Percentiles rank a stretch among this genome's conserved stretches.
These are phyloP conservation scores for Trilocha varians DNA, from an alignment of 2,888 invertebrate species.

Conservation along the genomic window DNA sequence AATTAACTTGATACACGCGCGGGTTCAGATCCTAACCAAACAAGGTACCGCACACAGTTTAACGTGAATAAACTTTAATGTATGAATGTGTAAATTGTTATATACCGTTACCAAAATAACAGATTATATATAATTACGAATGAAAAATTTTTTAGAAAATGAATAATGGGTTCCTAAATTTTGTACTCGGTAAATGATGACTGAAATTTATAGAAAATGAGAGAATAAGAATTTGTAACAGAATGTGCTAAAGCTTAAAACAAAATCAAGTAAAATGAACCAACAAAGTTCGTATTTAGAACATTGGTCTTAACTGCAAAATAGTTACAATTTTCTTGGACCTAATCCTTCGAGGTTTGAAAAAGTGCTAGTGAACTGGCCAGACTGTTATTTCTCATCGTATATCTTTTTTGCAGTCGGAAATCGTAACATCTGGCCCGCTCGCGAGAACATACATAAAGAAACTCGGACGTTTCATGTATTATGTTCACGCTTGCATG, in stretches of 20 bases:
- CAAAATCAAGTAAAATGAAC: too few relatives aligned
- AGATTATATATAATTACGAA: not conserved
- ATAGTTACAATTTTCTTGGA: not conserved
- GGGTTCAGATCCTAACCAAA: not conserved
- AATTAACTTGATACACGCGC: not conserved
- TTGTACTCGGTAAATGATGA: too few relatives aligned
- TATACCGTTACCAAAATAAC: not conserved
- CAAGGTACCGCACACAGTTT: not conserved
- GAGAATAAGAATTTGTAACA: too few relatives aligned
- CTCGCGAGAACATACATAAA: slow-evolving; percentile 26
- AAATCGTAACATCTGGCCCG: slow-evolving; percentile 61
- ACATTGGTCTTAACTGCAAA: not conserved
- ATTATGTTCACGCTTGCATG: slow-evolving; percentile 25
- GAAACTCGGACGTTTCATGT: slow-evolving; percentile 26
- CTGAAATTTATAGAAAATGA: too few relatives aligned
- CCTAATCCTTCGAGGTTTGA: slow-evolving; percentile 10
- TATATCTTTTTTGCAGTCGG: slow-evolving; percentile 54
- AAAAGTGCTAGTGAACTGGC: slow-evolving; percentile 45
- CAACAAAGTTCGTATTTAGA: too few relatives aligned
- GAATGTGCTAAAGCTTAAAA: too few relatives aligned
- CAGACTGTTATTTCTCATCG: slow-evolving; percentile 61
- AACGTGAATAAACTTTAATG: not conserved
- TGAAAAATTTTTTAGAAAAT: too few relatives aligned
- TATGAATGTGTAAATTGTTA: not conserved
- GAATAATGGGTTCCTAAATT: too few relatives aligned